A percentile compares a stretch with the other conserved stretches of the same genome.
phyloP scores from a whole-genome alignment of 2,797 vertebrate genomes.

The Rhinophrynus dorsalis region DNA sequence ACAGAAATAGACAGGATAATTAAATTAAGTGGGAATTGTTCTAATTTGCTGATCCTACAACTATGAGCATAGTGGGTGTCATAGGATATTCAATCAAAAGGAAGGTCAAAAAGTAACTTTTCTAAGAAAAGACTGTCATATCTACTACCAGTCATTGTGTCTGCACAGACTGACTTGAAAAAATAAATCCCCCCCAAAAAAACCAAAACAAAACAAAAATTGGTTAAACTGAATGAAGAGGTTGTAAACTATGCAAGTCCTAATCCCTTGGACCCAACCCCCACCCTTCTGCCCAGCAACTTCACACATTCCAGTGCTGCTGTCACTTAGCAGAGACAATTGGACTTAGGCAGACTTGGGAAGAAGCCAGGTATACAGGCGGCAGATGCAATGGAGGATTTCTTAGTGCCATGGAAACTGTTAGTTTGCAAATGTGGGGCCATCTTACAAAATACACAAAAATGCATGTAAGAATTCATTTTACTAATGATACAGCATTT shows the following conservation, averaged over 20 bases:
- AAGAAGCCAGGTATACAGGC: neutral
- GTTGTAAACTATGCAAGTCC: neutral
- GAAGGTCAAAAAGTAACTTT: neutral
- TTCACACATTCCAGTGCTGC: neutral
- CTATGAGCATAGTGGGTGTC: neutral
- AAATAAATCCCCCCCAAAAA: too few relatives aligned
- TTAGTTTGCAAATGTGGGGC: neutral
- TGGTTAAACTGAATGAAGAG: neutral
- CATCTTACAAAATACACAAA: neutral
- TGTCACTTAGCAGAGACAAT: slow-evolving; percentile 9
- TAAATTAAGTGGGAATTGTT: neutral
- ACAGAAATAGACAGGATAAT: slow-evolving; percentile 5
- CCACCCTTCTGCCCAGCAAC: neutral
- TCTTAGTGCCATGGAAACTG: slow-evolving; percentile 3
- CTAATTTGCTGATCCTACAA: slow-evolving; percentile 7
- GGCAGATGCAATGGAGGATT: neutral
- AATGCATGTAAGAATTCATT: neutral
- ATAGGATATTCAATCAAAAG: neutral
- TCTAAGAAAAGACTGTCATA: neutral
- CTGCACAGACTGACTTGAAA: neutral
- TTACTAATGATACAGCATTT: neutral
- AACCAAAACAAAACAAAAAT: neutral
- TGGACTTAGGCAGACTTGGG: neutral
- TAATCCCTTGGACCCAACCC: neutral
- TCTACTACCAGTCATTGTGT: neutral